Conservation (phyloP, 2,113 vertebrate species). For the Dromiciops gliroides region DNA sequence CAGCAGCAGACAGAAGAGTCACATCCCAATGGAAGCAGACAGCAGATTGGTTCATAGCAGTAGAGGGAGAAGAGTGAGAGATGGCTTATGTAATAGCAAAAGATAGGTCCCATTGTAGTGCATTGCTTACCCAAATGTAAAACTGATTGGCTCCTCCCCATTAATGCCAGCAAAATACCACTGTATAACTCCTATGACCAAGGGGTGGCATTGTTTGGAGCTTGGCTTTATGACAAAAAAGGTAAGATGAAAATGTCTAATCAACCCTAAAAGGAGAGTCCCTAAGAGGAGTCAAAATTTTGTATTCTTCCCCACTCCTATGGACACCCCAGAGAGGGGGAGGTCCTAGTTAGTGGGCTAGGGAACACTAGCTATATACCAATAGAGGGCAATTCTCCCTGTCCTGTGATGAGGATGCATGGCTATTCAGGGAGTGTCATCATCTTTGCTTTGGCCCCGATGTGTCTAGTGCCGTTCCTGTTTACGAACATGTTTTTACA, state of each 20-base stretch:
- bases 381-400: not conserved
- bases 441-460: too few species aligned
- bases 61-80: not conserved
- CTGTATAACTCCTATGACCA: not conserved
- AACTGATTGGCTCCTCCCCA: not conserved
- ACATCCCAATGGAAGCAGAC: not conserved
- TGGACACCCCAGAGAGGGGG: not conserved
- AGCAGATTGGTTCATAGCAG: not conserved
- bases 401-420: not conserved
- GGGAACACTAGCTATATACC: not conserved
- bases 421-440: not conserved
- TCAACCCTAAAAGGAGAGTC: not conserved
- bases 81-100: not conserved
- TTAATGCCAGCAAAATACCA: not conserved
- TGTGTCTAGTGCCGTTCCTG: not conserved
- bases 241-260: not conserved
- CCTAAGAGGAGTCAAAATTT: not conserved
- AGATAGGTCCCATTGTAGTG: not conserved
- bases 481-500: not conserved
- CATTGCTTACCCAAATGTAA: not conserved
- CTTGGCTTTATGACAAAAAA: not conserved
- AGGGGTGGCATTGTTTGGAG: not conserved
- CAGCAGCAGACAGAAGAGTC: not conserved
- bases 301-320: not conserved
- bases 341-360: not conserved